Base-by-base conservation (phyloP, 2,888 invertebrate species). In the Ditula angustiorana region DNA sequence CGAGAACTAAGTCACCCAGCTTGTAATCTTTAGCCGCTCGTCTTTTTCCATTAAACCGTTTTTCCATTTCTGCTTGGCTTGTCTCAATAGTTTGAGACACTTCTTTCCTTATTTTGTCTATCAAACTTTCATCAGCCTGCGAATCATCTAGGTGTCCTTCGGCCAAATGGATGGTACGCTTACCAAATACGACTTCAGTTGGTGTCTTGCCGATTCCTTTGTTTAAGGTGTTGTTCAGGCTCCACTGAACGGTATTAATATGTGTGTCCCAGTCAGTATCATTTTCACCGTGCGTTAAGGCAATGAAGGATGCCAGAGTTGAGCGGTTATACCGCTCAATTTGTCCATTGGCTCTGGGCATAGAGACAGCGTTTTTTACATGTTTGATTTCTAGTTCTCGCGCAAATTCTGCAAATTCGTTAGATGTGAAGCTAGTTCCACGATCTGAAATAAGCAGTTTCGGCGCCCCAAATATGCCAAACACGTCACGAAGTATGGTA, bases 171-270 rank as follows among this genome's bases (percentile, higher is more conserved):
- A n/a, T n/a, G n/a, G n/a, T n/a, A n/a, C n/a, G n/a, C n/a, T n/a
- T n/a, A n/a, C n/a, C n/a, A n/a, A n/a, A n/a, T n/a, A 71, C 58
- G 5, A 64, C 57, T 53, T 69, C 68, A 13, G 65, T 35, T n/a
- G 69, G 68, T 0, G 69, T 57, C 28, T 55, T 71, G 0, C 63
- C 68, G 10, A 50, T 69, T 0, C 62, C 61, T 13, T 61, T 68
- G 21, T 71, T 67, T 2, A 65, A 2, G 0, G 68, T 71, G 37
- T 69, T 69, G 37, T 68, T 71, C 10, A 69, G 11, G 5, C 66
- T 58, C 64, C 64, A 67, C 47, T 71, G 69, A 3, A 71, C 37
- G 33, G 64, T 62, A 2, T 23, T 44, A 10, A 69, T 8, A 2
- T 35, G 16, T 7, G 8, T 1, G 28, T 72, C 70, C 68, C 70